A percentile compares a stretch with the other conserved stretches of the same genome.
phyloP scores from a whole-genome alignment of 2,888 invertebrate species.

The Mesorhabditis spiculigera region DNA sequence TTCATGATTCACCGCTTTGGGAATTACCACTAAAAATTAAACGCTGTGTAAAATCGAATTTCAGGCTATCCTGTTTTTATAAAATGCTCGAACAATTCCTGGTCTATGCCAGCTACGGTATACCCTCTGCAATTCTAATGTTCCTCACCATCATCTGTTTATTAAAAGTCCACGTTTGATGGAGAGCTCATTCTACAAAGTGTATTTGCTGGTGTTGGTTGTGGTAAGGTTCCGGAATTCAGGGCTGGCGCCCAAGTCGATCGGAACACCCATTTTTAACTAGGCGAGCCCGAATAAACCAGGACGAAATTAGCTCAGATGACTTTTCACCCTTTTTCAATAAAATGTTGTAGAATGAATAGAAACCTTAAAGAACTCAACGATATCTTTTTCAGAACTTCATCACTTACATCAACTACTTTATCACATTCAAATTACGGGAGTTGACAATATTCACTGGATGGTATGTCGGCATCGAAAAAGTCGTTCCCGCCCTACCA shows the following conservation, averaged over 20 bases:
- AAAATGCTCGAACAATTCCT: not conserved
- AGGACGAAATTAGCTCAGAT: too few relatives aligned
- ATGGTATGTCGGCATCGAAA: not conserved
- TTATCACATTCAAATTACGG: not conserved
- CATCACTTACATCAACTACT: not conserved
- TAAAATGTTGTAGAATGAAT: too few relatives aligned
- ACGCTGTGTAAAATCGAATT: too few relatives aligned
- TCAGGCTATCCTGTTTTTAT: too few relatives aligned
- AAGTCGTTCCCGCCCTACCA: not conserved
- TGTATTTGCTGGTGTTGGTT: not conserved
- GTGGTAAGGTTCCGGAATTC: not conserved
- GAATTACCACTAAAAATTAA: too few relatives aligned
- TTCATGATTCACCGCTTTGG: too few relatives aligned
- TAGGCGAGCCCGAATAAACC: too few relatives aligned
- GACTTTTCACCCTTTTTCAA: too few relatives aligned
- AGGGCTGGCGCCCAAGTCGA: too few relatives aligned
- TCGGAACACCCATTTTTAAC: too few relatives aligned
- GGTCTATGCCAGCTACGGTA: not conserved
- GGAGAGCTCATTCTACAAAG: conserved; percentile 1
- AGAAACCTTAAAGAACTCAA: too few relatives aligned
- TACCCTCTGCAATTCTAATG: not conserved
- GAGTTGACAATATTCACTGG: not conserved
- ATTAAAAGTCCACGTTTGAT: not conserved
- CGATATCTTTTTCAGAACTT: too few relatives aligned
- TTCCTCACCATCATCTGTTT: not conserved